Evolutionary conservation across 2,888 invertebrate genomes (phyloP).

Genomic region (Byasa hedistus): DNA sequence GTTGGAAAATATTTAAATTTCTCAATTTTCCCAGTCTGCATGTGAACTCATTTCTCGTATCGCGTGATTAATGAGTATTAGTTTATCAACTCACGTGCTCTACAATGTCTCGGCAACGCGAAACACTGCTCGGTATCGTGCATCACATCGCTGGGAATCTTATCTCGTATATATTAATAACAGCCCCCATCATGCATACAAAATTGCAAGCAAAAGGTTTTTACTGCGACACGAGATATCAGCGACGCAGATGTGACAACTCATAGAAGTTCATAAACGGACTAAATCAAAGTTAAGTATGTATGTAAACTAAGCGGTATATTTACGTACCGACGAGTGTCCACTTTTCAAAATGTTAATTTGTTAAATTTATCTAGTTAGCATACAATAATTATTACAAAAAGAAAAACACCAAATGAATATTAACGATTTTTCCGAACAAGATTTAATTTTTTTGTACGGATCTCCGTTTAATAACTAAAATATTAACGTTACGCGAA

Average conservation of each 20-base stretch:
- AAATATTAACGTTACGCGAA: no score
- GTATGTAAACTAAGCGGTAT: no score
- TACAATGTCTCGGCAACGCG: conserved; percentile 46
- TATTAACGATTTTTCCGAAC: no score
- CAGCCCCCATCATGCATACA: conserved; percentile 50
- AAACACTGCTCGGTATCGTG: conserved; percentile 55
- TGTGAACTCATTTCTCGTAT: conserved; percentile 24
- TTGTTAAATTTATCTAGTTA: no score
- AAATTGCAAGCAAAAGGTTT: conserved; percentile 58
- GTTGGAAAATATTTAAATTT: conserved; percentile 8
- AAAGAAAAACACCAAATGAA: no score
- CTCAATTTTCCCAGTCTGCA: conserved; percentile 19
- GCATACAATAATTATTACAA: no score
- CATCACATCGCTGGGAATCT: conserved; percentile 55
- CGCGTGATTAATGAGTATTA: conserved; percentile 31
- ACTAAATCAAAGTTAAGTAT: no score
- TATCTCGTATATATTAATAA: conserved; percentile 65
- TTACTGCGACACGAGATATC: conserved; percentile 41
- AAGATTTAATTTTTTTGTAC: no score
- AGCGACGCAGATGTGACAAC: conserved; percentile 40
- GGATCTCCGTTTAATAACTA: no score
- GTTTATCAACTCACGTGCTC: conserved; percentile 34
- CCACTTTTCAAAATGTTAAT: no score
- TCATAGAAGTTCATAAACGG: conserved; percentile 32
- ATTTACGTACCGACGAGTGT: no score